Percentiles rank a stretch among this genome's conserved stretches.
Conservation (phyloP, 2,797 vertebrate genomes). For the Alcedo atthis region DNA sequence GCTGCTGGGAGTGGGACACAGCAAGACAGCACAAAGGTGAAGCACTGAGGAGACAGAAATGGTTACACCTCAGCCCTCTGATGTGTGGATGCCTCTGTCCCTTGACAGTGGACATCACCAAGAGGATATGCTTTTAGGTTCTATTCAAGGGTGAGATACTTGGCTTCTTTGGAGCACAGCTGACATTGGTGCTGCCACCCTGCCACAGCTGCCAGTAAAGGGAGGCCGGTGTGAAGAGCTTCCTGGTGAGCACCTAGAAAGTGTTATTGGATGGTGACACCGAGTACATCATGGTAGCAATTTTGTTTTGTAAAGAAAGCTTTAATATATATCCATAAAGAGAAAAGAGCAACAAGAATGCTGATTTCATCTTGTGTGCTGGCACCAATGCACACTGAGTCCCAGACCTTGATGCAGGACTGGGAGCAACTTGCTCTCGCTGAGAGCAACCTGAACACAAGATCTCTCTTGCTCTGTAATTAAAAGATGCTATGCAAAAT, state of each 20-base stretch:
- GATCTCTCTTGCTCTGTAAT: slow-evolving; percentile 19
- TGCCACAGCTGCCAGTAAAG: rapidly evolving
- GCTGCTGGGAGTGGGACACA: neutral
- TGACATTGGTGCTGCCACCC: rapidly evolving
- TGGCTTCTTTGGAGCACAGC: neutral
- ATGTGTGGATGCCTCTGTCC: neutral
- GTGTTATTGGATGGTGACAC: rapidly evolving
- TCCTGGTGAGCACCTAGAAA: neutral
- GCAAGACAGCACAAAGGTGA: rapidly evolving
- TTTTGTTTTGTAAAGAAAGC: neutral
- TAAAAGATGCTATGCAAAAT: slow-evolving; percentile 29
- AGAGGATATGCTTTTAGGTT: rapidly evolving
- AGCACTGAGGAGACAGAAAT: neutral
- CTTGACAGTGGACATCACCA: rapidly evolving
- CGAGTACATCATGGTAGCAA: neutral
- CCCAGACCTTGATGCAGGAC: neutral
- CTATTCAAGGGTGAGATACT: neutral
- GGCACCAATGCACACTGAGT: rapidly evolving
- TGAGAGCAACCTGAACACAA: neutral
- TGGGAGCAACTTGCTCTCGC: neutral
- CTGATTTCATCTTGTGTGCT: neutral
- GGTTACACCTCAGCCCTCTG: neutral
- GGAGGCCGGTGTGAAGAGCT: neutral
- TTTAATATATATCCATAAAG: neutral
- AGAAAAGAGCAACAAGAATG: neutral